Base-by-base conservation (phyloP, 92 coral and sea anemone genomes). In the Umimayanthus chanpuru region DNA sequence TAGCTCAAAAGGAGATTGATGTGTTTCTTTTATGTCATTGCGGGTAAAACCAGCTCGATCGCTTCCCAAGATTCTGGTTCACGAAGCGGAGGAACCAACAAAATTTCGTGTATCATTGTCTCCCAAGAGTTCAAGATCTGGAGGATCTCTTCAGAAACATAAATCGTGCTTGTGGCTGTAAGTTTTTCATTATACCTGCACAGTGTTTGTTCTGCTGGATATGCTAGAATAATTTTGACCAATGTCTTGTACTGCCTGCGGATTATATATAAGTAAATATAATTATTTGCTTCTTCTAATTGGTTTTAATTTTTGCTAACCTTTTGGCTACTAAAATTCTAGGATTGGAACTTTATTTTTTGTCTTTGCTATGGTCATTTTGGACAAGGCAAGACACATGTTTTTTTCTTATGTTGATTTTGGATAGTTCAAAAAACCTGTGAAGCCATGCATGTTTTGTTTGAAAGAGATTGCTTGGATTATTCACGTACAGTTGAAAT, bases 141-240 rank as follows among this genome's bases (percentile, higher is more conserved):
- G 92, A 49, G 90, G 85, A 50, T 76, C 86, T 25, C 88, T 93
- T 53, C 89, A 85, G 6, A 93, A 93, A 77, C 95, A 85, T 67
- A 91, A 79, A 49, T 93, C 95, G 53, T 89, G 89, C 18, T 30
- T 91, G 23, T 91, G 95, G 95, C 90, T 89, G 95, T 93, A 88
- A 93, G 95, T 92, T 76, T 38, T 36, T 81, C 40, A 32, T 32
- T 14, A 8, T 44, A 5, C 36, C 32, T 6, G 23, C 23, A 50
- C 14, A 28, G 18, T 40, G n/a, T 39, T 18, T 76, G 79, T 76
- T 76, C 65, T 36, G 50, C 50, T 44, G 50, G 50, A 47, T 8
- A 6, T 2, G 36, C 36, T 8, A 0, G 1, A 44, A 44, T 6
- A 44, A 1, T 44, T 44, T 44, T 44, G 9, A 10, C 50, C 50